Evolutionary conservation across 30 jellyfish, hydroid and myxozoan genomes (phyloP).

Genomic region (Cassiopea andromeda): DNA sequence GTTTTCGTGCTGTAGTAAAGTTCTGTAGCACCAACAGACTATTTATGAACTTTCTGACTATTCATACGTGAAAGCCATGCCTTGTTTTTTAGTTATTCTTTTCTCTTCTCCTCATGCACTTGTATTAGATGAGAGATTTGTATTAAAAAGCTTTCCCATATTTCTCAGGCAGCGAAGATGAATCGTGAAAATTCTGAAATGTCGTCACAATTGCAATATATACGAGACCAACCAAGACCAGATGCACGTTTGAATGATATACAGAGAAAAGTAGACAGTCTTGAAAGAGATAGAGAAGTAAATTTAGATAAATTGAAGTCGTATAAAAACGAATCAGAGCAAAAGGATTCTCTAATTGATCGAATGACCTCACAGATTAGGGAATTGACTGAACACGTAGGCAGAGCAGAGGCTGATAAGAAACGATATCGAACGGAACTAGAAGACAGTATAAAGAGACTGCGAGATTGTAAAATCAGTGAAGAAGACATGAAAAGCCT

Average conservation of each 20-base stretch:
- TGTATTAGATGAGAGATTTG: neutral
- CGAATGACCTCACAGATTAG: conserved; percentile 63
- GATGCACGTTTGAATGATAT: conserved; percentile 35
- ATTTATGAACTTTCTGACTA: too few species aligned
- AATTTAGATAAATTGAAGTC: conserved; percentile 15
- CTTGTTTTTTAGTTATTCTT: too few species aligned
- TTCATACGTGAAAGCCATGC: too few species aligned
- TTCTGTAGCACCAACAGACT: too few species aligned
- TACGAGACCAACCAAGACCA: conserved; percentile 36
- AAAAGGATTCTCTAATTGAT: conserved; percentile 60
- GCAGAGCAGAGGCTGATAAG: conserved; percentile 66
- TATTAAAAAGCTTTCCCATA: neutral
- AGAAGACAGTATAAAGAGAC: conserved; percentile 59
- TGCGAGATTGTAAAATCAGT: conserved; percentile 32
- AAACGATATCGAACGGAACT: conserved; percentile 36
- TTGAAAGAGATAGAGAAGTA: conserved; percentile 40
- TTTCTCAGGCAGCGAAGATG: conserved; percentile 23
- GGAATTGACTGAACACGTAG: conserved; percentile 56
- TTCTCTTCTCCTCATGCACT: too few species aligned
- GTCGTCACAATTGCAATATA: conserved; percentile 15
- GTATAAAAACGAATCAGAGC: conserved; percentile 44
- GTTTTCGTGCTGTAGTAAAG: too few species aligned
- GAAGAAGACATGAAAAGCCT: conserved; percentile 49
- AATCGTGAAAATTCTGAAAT: conserved; percentile 40
- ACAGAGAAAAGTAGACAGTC: conserved; percentile 37